Conservation (phyloP, 2,888 invertebrate genomes). For the Apamea anceps region DNA sequence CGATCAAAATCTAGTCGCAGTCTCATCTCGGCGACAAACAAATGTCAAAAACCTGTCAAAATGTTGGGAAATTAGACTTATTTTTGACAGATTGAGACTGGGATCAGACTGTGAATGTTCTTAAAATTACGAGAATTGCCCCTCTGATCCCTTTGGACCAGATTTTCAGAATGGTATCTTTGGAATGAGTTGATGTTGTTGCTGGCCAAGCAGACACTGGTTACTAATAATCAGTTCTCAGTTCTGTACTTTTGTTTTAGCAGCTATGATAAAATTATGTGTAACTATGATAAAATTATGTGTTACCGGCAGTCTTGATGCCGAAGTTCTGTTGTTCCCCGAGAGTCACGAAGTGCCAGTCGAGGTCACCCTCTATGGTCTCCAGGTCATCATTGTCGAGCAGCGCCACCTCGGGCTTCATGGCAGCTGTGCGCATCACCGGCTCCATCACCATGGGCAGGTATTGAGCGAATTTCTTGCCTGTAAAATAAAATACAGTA, state of each 20-base stretch:
- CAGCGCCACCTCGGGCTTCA: conserved; percentile 98
- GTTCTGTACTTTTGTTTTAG: not conserved
- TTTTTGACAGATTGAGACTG: too few species aligned
- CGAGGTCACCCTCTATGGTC: conserved; percentile 95
- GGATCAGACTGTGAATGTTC: too few species aligned
- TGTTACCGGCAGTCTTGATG: conserved; percentile 95
- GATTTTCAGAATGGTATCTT: not conserved
- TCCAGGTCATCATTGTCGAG: conserved; percentile 96
- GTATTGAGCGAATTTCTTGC: conserved; percentile 96
- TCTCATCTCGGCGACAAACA: too few species aligned
- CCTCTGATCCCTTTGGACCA: not conserved
- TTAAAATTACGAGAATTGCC: too few species aligned
- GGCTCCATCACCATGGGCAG: conserved; percentile 98
- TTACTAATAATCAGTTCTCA: not conserved
- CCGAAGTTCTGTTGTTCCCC: conserved; percentile 99
- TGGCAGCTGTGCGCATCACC: conserved; percentile 96
- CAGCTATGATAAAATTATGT: conserved; percentile 6
- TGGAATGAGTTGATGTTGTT: not conserved
- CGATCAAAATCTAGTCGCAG: too few species aligned
- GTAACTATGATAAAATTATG: conserved; percentile 7
- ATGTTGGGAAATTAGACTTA: too few species aligned
- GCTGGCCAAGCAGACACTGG: not conserved
- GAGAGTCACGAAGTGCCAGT: conserved; percentile 98
- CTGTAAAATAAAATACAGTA: conserved; percentile 74
- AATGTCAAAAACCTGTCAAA: too few species aligned